Percentiles rank a stretch among this genome's conserved stretches.
Conservation (phyloP, 2,797 vertebrate species). For the Enteromius fasciolatus region DNA sequence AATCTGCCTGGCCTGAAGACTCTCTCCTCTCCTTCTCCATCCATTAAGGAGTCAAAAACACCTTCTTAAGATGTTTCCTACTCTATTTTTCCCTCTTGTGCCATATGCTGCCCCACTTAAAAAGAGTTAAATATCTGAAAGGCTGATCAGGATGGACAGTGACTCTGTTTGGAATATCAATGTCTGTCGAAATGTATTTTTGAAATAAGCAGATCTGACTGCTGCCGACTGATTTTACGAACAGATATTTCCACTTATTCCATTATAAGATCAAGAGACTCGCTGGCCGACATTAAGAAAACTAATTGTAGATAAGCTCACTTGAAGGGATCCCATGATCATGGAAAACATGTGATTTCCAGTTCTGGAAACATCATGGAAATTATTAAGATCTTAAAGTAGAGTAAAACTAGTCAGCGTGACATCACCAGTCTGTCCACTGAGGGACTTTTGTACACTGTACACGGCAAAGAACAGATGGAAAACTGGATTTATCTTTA, state of each 20-base stretch:
- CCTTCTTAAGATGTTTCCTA: background rate
- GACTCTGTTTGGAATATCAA: constrained; percentile 3
- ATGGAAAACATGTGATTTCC: constrained; percentile 35
- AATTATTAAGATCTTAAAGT: constrained; percentile 16
- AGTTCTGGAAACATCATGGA: constrained; percentile 19
- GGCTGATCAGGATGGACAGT: background rate
- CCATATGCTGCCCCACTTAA: background rate
- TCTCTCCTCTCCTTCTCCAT: constrained; percentile 7
- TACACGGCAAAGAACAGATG: background rate
- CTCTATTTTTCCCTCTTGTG: background rate
- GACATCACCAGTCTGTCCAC: constrained; percentile 1
- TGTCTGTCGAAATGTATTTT: constrained; percentile 21
- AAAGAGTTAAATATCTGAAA: background rate
- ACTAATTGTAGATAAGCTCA: constrained; percentile 7
- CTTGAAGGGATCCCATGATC: background rate
- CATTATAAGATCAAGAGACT: constrained; percentile 16
- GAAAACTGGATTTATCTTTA: background rate
- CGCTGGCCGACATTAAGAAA: constrained; percentile 9
- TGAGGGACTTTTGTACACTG: background rate
- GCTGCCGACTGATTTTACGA: constrained; percentile 16
- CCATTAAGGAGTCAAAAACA: constrained; percentile 30
- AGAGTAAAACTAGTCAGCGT: background rate
- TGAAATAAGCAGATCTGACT: constrained; percentile 27
- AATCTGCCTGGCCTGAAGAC: constrained; percentile 23
- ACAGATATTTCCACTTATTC: constrained; percentile 31